These are phyloP conservation scores for Gallinago undulata DNA, from an alignment of 2,113 vertebrate species.

Conservation along the genomic window DNA sequence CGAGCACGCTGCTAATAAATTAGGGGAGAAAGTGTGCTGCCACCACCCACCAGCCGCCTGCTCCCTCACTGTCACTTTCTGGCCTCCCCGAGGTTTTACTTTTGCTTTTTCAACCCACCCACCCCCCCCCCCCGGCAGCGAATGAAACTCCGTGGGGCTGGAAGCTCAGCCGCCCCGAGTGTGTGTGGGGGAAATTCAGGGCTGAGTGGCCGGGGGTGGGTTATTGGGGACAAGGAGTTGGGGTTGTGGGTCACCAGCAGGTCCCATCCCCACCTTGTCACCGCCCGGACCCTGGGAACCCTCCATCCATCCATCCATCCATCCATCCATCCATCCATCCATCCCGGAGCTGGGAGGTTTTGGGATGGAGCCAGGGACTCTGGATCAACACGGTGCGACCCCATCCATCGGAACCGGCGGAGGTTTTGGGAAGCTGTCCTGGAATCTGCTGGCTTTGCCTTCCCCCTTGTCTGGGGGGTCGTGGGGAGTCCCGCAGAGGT, in stretches of 20 bases:
- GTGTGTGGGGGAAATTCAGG: background rate
- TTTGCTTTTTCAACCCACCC: no score
- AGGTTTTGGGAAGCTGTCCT: background rate
- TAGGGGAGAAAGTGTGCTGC: background rate
- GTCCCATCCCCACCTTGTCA: accelerated
- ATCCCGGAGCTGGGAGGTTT: background rate
- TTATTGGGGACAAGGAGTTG: accelerated
- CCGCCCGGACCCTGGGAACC: background rate
- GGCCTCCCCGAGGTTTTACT: background rate
- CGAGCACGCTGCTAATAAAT: background rate
- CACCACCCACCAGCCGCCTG: background rate
- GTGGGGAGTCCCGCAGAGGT: background rate
- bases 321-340: background rate
- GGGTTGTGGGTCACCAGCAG: background rate
- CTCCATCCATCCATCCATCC: background rate
- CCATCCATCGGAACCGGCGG: accelerated
- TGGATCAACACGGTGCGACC: background rate
- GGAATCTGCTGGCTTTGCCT: background rate
- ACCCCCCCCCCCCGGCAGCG: accelerated
- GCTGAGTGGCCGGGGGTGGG: accelerated
- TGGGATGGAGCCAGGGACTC: background rate
- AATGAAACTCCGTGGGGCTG: accelerated
- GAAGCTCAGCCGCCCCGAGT: background rate
- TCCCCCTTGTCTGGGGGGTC: background rate
- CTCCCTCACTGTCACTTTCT: accelerated